These are phyloP conservation scores for Silurus meridionalis DNA, from an alignment of 2,113 vertebrate species.

Conservation along the genomic window DNA sequence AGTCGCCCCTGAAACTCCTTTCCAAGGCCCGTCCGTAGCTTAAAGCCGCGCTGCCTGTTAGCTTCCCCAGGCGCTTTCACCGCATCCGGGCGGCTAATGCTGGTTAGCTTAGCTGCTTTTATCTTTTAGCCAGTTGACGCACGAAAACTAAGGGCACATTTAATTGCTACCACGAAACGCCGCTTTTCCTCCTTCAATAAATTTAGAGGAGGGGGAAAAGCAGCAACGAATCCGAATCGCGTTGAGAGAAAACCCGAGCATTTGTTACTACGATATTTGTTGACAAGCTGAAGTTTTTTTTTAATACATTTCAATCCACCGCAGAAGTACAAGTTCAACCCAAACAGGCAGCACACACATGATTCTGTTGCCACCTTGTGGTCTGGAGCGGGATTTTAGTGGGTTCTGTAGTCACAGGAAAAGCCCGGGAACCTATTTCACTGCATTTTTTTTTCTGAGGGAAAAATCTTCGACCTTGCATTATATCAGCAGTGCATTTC, in stretches of 20 bases:
- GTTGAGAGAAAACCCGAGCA: neutral
- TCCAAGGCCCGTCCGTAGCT: slow-evolving; percentile 47
- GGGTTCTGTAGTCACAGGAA: neutral
- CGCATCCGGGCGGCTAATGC: slow-evolving; percentile 68
- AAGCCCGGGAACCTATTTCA: neutral
- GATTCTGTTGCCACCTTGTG: slow-evolving; percentile 7
- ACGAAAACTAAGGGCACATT: neutral
- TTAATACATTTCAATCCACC: slow-evolving; percentile 25
- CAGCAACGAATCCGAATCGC: neutral
- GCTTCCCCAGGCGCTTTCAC: slow-evolving; percentile 48
- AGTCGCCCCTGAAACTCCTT: slow-evolving; percentile 62
- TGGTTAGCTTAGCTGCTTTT: slow-evolving; percentile 36
- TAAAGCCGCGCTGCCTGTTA: slow-evolving; percentile 35
- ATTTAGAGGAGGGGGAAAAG: neutral
- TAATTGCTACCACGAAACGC: neutral
- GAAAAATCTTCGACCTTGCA: no score
- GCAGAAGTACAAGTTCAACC: slow-evolving; percentile 35
- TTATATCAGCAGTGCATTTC: no score
- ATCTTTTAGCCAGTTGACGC: slow-evolving; percentile 23
- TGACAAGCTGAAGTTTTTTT: slow-evolving; percentile 35
- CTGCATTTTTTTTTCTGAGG: neutral
- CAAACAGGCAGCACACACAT: neutral
- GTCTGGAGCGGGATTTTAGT: slow-evolving; percentile 19
- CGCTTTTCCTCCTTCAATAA: neutral
- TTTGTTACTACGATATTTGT: slow-evolving; percentile 29